Evolutionary conservation across 2,113 vertebrate species (phyloP).

Genomic region (Cebus imitator): DNA sequence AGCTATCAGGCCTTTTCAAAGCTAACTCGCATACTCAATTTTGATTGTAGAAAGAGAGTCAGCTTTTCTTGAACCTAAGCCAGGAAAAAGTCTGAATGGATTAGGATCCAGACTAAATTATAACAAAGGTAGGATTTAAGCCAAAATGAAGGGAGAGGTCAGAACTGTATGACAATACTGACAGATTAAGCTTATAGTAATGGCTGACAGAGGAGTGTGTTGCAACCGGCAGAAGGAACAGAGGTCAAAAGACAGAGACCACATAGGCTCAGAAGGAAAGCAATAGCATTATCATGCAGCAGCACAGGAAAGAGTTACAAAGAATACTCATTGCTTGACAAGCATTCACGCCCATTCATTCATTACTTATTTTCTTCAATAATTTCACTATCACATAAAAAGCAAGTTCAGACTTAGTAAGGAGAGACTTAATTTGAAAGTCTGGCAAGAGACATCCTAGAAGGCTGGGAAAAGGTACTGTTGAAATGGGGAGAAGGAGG

Average conservation of each 20-base stretch:
- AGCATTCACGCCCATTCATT: background rate
- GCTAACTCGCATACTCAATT: background rate
- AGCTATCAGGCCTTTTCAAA: background rate
- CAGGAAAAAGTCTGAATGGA: background rate
- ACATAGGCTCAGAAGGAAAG: background rate
- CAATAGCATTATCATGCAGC: rapidly evolving
- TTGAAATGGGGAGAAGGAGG: background rate
- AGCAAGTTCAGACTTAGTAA: background rate
- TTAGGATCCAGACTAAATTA: background rate
- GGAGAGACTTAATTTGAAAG: background rate
- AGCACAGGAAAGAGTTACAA: background rate
- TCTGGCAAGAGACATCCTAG: background rate
- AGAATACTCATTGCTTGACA: background rate
- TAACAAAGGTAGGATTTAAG: background rate
- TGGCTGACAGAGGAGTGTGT: background rate
- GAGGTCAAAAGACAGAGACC: background rate
- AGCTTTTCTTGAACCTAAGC: background rate
- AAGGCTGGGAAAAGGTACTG: background rate
- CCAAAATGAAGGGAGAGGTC: background rate
- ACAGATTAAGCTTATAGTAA: background rate
- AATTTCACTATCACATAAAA: background rate
- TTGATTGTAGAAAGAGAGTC: background rate
- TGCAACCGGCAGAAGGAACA: background rate
- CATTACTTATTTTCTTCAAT: background rate
- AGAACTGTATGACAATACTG: background rate